These are phyloP conservation scores for Phallusia fumigata DNA, from an alignment of 23 tunicate genomes.

Conservation along the genomic window DNA sequence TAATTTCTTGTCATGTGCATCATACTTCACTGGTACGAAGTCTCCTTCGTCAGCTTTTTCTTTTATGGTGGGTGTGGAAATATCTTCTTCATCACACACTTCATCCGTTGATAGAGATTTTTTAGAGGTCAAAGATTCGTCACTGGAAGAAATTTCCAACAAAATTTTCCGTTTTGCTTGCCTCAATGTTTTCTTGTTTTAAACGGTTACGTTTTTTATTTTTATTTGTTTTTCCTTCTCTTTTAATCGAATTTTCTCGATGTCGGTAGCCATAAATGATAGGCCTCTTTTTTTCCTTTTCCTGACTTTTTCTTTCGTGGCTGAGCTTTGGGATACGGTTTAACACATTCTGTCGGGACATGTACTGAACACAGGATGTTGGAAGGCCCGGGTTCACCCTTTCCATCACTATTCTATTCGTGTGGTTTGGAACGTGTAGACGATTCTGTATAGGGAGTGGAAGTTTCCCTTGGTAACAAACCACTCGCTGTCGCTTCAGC, in stretches of 20 bases:
- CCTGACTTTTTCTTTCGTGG: constrained; percentile 7
- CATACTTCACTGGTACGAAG: constrained; percentile 10
- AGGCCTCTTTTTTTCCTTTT: constrained; percentile 3
- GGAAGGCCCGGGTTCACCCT: constrained; percentile 14
- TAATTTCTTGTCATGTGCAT: constrained; percentile 2
- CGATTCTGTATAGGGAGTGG: background rate
- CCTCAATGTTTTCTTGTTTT: constrained; percentile 7
- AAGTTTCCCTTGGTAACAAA: no score
- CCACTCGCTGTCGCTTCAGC: constrained; percentile 6
- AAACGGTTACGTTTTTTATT: no score
- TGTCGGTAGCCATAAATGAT: constrained; percentile 21
- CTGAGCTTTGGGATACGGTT: constrained; percentile 27
- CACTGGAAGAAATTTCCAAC: constrained; percentile 22
- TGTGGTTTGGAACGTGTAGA: background rate
- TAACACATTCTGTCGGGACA: constrained; percentile 6
- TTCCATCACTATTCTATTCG: background rate
- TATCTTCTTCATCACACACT: constrained; percentile 11
- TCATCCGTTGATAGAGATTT: constrained; percentile 15
- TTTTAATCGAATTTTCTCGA: background rate
- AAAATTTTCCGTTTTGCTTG: constrained; percentile 20
- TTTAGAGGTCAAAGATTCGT: constrained; percentile 13
- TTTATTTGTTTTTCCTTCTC: background rate
- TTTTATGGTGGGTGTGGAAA: constrained; percentile 1
- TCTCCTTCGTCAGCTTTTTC: constrained; percentile 1
- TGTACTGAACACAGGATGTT: background rate